These are phyloP conservation scores for Plagodis pulveraria DNA, from an alignment of 2,888 invertebrate species.

Conservation along the genomic window DNA sequence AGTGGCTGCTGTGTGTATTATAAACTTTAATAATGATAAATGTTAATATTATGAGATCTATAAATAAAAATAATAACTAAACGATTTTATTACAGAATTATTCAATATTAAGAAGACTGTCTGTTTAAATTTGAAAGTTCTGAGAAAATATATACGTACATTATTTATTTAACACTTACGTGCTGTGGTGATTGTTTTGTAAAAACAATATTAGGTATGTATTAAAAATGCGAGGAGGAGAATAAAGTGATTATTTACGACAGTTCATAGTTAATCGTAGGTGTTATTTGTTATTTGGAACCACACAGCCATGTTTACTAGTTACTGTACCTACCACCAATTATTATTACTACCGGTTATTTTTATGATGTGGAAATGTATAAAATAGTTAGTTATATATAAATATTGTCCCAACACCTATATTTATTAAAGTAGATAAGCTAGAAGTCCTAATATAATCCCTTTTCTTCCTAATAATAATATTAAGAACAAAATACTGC, in stretches of 20 bases:
- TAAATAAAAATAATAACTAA: slow-evolving; percentile 2
- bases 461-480: slow-evolving; percentile 21
- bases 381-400: background rate
- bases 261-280: too few relatives aligned
- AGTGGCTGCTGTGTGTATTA: too few relatives aligned
- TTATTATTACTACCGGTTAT: background rate
- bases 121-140: slow-evolving; percentile 25
- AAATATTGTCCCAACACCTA: slow-evolving; percentile 20
- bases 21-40: background rate
- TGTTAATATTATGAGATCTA: too few relatives aligned
- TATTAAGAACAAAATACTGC: slow-evolving; percentile 16
- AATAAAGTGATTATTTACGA: too few relatives aligned
- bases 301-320: too few relatives aligned
- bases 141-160: too few relatives aligned
- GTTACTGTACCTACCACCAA: background rate
- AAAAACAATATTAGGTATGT: background rate
- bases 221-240: background rate
- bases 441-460: slow-evolving; percentile 27
- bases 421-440: slow-evolving; percentile 30
- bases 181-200: slow-evolving; percentile 12
- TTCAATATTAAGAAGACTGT: slow-evolving; percentile 43
- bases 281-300: too few relatives aligned
- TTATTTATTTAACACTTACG: too few relatives aligned
- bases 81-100: slow-evolving; percentile 23
- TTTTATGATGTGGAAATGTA: background rate